Percentiles rank a stretch among this genome's conserved stretches.
phyloP scores from a whole-genome alignment of 64 coral and sea anemone genomes.

The Hydrozoanthus tunicans region DNA sequence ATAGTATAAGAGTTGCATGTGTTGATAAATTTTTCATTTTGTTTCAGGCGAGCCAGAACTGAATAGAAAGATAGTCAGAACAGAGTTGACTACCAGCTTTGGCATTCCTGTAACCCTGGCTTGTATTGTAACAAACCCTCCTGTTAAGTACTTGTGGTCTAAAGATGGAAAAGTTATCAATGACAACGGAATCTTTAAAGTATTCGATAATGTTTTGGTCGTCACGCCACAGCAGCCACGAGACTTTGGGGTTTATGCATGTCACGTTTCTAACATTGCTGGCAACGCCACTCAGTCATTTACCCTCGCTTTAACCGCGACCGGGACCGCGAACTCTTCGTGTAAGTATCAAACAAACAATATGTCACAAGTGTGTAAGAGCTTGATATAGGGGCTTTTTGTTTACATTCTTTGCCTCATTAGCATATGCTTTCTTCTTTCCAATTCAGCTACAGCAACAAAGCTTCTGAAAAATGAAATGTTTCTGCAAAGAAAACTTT shows the following conservation, averaged over 20 bases:
- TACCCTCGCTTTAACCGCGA: too few relatives aligned
- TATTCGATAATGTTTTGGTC: constrained; percentile 28
- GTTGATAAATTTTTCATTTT: neutral
- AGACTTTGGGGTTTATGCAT: constrained; percentile 34
- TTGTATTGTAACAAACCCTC: constrained; percentile 22
- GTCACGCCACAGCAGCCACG: constrained; percentile 14
- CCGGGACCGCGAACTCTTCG: too few relatives aligned
- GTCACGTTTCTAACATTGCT: neutral
- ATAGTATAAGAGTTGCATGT: neutral
- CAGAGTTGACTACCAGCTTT: neutral
- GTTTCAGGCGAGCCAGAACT: constrained; percentile 1
- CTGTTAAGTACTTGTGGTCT: constrained; percentile 41
- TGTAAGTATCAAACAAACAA: too few relatives aligned
- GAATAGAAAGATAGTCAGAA: neutral
- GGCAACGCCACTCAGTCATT: neutral
- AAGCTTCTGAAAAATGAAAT: too few relatives aligned
- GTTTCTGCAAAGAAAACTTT: too few relatives aligned
- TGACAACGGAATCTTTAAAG: neutral
- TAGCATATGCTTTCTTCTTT: too few relatives aligned
- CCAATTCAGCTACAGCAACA: too few relatives aligned
- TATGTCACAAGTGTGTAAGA: too few relatives aligned
- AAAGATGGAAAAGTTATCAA: constrained; percentile 1
- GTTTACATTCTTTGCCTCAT: too few relatives aligned
- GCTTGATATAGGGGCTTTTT: too few relatives aligned
- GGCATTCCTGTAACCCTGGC: constrained; percentile 3